Evolutionary conservation across 2,113 vertebrate species (phyloP).

Genomic region (Myxocyprinus asiaticus): DNA sequence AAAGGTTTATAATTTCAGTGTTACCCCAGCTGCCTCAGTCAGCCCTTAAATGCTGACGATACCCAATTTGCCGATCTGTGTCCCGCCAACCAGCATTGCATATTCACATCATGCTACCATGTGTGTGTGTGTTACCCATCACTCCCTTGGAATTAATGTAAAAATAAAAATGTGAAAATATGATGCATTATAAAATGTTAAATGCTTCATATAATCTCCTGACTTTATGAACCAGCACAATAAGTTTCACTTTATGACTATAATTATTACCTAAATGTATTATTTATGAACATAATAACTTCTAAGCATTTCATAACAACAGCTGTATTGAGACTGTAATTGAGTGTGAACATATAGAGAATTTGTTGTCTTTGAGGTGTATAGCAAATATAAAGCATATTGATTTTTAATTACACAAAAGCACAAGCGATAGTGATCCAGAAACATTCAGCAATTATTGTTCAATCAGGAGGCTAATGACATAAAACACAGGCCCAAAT

Average conservation of each 20-base stretch:
- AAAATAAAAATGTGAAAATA: conserved; percentile 26
- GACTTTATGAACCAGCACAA: not conserved
- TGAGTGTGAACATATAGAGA: conserved; percentile 33
- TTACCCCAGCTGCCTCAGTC: conserved; percentile 79
- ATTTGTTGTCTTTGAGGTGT: conserved; percentile 26
- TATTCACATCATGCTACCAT: conserved; percentile 52
- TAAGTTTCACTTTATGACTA: conserved; percentile 25
- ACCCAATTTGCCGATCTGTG: conserved; percentile 69
- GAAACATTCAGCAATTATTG: conserved; percentile 57
- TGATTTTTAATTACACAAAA: conserved; percentile 56
- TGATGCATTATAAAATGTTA: conserved; percentile 1
- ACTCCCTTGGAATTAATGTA: conserved; percentile 28
- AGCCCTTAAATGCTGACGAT: conserved; percentile 72
- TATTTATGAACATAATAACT: conserved; percentile 30
- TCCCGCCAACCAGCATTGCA: conserved; percentile 67
- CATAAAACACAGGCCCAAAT: conserved; percentile 35
- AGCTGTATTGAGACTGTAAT: conserved; percentile 31
- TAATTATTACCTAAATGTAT: conserved; percentile 34
- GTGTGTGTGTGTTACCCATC: conserved; percentile 14
- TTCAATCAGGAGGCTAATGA: conserved; percentile 54
- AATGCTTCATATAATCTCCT: conserved; percentile 10
- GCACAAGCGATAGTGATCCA: conserved; percentile 50
- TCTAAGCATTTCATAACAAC: conserved; percentile 38
- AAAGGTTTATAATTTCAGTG: conserved; percentile 76
- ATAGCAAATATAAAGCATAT: conserved; percentile 47